phyloP scores from a whole-genome alignment of 1,140 invertebrate genomes.

The Cecropterus lyciades region DNA sequence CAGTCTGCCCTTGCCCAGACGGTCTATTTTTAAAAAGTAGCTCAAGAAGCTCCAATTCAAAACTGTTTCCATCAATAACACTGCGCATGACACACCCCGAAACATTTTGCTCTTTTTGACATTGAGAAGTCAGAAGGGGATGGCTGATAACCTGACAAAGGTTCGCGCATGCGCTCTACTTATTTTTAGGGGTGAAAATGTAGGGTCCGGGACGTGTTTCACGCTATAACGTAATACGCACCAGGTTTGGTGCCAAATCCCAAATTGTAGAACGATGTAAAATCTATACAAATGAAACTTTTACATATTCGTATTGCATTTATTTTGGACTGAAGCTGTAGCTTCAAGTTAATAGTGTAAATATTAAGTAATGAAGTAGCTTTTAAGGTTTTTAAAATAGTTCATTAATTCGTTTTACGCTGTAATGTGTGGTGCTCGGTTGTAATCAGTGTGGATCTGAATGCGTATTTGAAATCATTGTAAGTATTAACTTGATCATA shows the following conservation, averaged over 20 bases:
- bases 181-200: constrained; percentile 44
- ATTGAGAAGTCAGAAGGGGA: constrained; percentile 46
- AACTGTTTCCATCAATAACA: constrained; percentile 74
- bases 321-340: constrained; percentile 19
- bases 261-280: constrained; percentile 18
- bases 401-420: background rate
- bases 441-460: background rate
- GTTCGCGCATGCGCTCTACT: constrained; percentile 64
- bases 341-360: constrained; percentile 11
- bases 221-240: constrained; percentile 43
- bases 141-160: constrained; percentile 62
- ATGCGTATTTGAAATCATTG: constrained; percentile 11
- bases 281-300: constrained; percentile 22
- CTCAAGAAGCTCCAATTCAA: constrained; percentile 35
- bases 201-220: constrained; percentile 36
- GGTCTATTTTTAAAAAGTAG: constrained; percentile 35
- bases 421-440: constrained; percentile 3
- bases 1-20: constrained; percentile 17
- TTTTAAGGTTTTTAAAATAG: constrained; percentile 4
- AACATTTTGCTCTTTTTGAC: constrained; percentile 46
- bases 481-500: constrained; percentile 15
- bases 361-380: constrained; percentile 16
- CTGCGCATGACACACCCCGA: constrained; percentile 73
- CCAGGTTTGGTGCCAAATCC: constrained; percentile 32
- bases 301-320: constrained; percentile 27